These are phyloP conservation scores for Takifugu rubripes DNA, from an alignment of 2,797 vertebrate species.

Conservation along the genomic window DNA sequence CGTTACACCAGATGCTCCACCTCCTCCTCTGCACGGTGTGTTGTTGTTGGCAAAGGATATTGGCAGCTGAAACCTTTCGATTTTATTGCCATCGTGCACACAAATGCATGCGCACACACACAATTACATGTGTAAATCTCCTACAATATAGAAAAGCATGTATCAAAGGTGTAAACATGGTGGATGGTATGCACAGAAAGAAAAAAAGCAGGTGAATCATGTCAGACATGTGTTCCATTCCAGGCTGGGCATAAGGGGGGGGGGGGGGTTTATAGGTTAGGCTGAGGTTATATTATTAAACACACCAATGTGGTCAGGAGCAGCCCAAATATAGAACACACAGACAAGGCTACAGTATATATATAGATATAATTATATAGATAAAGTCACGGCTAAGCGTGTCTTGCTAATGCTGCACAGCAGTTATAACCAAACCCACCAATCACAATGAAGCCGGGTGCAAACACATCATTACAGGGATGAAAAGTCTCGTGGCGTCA, in stretches of 20 bases:
- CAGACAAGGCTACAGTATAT: slow-evolving; percentile 19
- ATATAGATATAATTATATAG: slow-evolving; percentile 57
- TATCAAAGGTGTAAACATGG: slow-evolving; percentile 28
- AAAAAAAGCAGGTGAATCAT: slow-evolving; percentile 39
- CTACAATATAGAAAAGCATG: slow-evolving; percentile 4
- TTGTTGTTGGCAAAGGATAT: slow-evolving; percentile 62
- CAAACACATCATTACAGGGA: slow-evolving; percentile 54
- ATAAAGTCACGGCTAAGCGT: slow-evolving; percentile 36
- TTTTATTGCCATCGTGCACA: slow-evolving; percentile 55
- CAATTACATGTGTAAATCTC: slow-evolving; percentile 7
- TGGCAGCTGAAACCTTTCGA: slow-evolving; percentile 60
- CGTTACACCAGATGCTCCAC: slow-evolving; percentile 38
- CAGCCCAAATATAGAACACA: slow-evolving; percentile 50
- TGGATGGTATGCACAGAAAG: slow-evolving; percentile 4
- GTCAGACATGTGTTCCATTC: slow-evolving; percentile 13
- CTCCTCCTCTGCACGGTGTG: slow-evolving; percentile 27
- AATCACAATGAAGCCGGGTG: slow-evolving; percentile 40
- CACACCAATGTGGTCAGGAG: slow-evolving; percentile 12
- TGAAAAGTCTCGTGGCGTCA: slow-evolving; percentile 30
- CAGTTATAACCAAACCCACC: slow-evolving; percentile 39
- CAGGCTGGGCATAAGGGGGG: background rate
- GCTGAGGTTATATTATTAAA: slow-evolving; percentile 15
- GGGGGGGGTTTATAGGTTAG: slow-evolving; percentile 23
- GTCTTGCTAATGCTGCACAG: slow-evolving; percentile 31
- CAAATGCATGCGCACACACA: background rate